Evolutionary conservation across 2,797 vertebrate species (phyloP).

Genomic region (Okamejei kenojei): DNA sequence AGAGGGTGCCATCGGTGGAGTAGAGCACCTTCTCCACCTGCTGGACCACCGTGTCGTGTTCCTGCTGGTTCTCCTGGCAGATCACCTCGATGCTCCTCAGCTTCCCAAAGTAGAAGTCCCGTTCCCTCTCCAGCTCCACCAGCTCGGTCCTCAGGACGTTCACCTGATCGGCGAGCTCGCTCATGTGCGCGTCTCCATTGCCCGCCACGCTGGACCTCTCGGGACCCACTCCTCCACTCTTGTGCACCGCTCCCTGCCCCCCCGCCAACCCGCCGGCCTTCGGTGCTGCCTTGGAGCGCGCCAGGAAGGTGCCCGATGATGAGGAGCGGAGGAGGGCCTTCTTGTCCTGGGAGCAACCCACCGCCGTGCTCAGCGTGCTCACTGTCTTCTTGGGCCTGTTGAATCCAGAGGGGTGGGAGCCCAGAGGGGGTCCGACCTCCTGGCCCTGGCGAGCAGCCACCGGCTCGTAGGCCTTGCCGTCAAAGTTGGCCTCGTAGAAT

Average conservation of each 20-base stretch:
- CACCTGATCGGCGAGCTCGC: not conserved
- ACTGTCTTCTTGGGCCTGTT: conserved; percentile 24
- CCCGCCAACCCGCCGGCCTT: not conserved
- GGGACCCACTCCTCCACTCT: not conserved
- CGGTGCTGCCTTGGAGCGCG: not conserved
- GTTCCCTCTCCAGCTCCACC: conserved; percentile 15
- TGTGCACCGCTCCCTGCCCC: rapidly evolving
- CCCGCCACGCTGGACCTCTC: not conserved
- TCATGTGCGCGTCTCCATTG: not conserved
- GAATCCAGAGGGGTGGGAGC: not conserved
- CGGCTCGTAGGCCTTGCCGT: not conserved
- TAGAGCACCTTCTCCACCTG: conserved; percentile 29
- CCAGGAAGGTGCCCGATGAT: not conserved
- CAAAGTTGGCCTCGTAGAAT: conserved; percentile 6
- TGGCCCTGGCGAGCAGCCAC: conserved; percentile 54
- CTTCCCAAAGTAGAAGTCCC: conserved; percentile 18
- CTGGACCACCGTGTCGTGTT: not conserved
- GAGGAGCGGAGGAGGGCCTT: not conserved
- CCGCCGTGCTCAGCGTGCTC: not conserved
- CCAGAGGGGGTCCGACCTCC: conserved; percentile 39
- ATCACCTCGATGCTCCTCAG: not conserved
- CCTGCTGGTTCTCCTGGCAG: conserved; percentile 13
- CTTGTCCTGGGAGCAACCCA: not conserved
- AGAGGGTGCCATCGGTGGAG: not conserved
- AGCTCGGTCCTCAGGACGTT: not conserved